These are phyloP conservation scores for Muraenolepis orangiensis DNA, from an alignment of 2,797 vertebrate species.

Conservation along the genomic window DNA sequence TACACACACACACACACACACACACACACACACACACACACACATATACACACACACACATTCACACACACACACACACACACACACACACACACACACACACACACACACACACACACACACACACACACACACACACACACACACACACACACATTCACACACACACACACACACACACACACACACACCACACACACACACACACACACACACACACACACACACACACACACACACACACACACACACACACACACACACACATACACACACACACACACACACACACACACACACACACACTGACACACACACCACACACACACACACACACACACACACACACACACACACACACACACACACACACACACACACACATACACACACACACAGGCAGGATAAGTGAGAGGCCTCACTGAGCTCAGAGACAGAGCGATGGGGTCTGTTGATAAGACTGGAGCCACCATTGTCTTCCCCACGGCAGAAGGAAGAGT, in stretches of 20 bases:
- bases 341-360: not conserved
- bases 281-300: too few species aligned
- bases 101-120: too few species aligned
- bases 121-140: not conserved
- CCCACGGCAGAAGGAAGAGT: not conserved
- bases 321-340: too few species aligned
- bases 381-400: conserved; percentile 12
- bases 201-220: conserved; percentile 5
- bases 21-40: too few species aligned
- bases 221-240: not conserved
- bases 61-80: not conserved
- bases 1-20: too few species aligned
- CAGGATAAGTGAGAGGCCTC: conserved; percentile 48
- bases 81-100: not conserved
- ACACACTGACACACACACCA: too few species aligned
- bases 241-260: not conserved
- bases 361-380: conserved; percentile 1
- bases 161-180: too few species aligned
- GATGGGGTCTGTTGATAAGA: conserved; percentile 65
- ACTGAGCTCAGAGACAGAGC: conserved; percentile 50
- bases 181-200: not conserved
- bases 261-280: conserved; percentile 1
- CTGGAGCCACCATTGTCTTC: conserved; percentile 66
- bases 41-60: too few species aligned
- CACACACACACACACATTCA: not conserved